Percentiles rank a stretch among this genome's conserved stretches.
These are phyloP conservation scores for Trachurus trachurus DNA, from an alignment of 2,797 vertebrate genomes.

Conservation along the genomic window DNA sequence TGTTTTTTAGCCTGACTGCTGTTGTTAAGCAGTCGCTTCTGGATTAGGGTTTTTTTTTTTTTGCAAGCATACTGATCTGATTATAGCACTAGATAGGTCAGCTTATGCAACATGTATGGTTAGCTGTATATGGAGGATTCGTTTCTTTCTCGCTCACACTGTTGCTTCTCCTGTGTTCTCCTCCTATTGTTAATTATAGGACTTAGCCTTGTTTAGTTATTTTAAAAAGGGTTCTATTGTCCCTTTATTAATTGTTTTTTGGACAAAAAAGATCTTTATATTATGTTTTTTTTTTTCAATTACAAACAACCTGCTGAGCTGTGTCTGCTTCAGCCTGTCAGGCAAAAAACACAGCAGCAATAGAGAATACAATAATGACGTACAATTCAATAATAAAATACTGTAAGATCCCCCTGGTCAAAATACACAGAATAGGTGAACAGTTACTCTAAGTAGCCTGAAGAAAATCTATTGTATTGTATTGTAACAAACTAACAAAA, in stretches of 20 bases:
- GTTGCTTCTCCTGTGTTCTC: conserved; percentile 37
- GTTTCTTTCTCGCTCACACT: conserved; percentile 34
- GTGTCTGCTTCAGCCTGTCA: neutral
- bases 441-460: neutral
- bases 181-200: conserved; percentile 27
- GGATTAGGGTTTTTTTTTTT: conserved; percentile 48
- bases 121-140: conserved; percentile 63
- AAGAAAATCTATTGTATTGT: neutral
- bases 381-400: no score
- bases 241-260: neutral
- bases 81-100: conserved; percentile 76
- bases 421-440: neutral
- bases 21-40: conserved; percentile 33
- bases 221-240: neutral
- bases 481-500: no score
- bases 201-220: neutral
- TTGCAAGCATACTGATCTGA: conserved; percentile 58
- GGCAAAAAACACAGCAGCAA: neutral
- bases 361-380: no score
- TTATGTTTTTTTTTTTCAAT: neutral
- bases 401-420: neutral
- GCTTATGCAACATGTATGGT: conserved; percentile 78
- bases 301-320: neutral
- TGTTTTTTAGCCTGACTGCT: conserved; percentile 27
- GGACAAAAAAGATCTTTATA: neutral